A percentile compares a stretch with the other conserved stretches of the same genome.
Conservation (phyloP, 2,888 invertebrate genomes). For the Teleogryllus oceanicus region DNA sequence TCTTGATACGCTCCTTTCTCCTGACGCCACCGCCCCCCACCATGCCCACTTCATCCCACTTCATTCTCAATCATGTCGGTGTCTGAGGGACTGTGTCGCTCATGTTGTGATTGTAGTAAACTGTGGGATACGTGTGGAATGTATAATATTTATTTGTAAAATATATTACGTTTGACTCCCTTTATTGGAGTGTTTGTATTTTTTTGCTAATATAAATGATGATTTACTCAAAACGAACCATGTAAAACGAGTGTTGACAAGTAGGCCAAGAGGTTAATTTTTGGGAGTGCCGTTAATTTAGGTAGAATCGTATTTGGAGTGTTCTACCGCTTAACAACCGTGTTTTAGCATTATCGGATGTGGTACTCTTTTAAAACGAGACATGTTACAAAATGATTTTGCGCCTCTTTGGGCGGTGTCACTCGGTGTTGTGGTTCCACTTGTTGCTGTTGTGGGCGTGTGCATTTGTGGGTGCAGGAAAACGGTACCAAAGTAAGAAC, state of each 20-base stretch:
- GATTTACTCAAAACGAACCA: not conserved
- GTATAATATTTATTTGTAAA: no score
- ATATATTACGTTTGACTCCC: no score
- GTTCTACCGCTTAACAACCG: not conserved
- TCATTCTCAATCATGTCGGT: no score
- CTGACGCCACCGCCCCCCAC: no score
- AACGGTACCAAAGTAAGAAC: conserved; percentile 67
- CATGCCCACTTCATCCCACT: no score
- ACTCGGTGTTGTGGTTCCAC: conserved; percentile 43
- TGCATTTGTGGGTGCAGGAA: conserved; percentile 74
- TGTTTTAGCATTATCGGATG: not conserved
- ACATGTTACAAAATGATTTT: conserved; percentile 28
- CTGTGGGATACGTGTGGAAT: no score
- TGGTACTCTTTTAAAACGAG: conserved; percentile 25
- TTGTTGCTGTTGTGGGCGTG: conserved; percentile 57
- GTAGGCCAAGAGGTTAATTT: conserved; percentile 32
- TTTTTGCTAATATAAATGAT: no score
- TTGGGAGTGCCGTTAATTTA: not conserved
- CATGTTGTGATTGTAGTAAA: no score
- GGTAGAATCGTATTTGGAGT: not conserved
- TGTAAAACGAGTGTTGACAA: conserved; percentile 21
- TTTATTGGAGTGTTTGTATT: no score
- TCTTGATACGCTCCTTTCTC: no score
- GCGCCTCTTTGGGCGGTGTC: conserved; percentile 45
- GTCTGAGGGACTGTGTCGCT: no score